Evolutionary conservation across 2,888 invertebrate species (phyloP).

Genomic region (Villa cingulata): DNA sequence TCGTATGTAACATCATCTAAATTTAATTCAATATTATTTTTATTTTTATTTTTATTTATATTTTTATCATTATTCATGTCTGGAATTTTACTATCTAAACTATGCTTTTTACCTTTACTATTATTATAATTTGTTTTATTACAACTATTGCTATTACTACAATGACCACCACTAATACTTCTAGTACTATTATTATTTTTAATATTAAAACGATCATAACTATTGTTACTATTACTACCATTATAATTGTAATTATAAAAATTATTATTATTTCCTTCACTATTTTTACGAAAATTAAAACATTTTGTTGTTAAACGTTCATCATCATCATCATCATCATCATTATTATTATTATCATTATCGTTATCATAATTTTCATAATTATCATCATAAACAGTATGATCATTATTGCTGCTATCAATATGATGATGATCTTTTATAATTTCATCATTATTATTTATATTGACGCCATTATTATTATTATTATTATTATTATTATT

Average conservation of each 20-base stretch:
- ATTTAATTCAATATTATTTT: slow-evolving; percentile 5
- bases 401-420: slow-evolving; percentile 5
- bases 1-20: slow-evolving; percentile 32
- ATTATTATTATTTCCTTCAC: slow-evolving; percentile 13
- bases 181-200: slow-evolving; percentile 15
- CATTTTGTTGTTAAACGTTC: slow-evolving; percentile 25
- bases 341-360: slow-evolving; percentile 12
- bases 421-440: too few species aligned
- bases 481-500: slow-evolving; percentile 21
- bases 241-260: slow-evolving; percentile 3
- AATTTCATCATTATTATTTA: too few species aligned
- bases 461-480: slow-evolving; percentile 21
- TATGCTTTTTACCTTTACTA: slow-evolving; percentile 31
- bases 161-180: slow-evolving; percentile 18
- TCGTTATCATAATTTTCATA: too few species aligned
- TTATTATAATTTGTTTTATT: background rate
- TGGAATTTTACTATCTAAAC: slow-evolving; percentile 30
- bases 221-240: slow-evolving; percentile 12
- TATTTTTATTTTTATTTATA: slow-evolving; percentile 10
- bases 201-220: slow-evolving; percentile 1
- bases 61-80: slow-evolving; percentile 14
- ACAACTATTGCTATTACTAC: slow-evolving; percentile 4
- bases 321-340: slow-evolving; percentile 23
- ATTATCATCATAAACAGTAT: slow-evolving; percentile 5
- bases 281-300: slow-evolving; percentile 24